Evolutionary conservation across 2,113 vertebrate species (phyloP), one percentile per base, ranked within the genome.

Genomic region (Gambusia holbrooki): DNA sequence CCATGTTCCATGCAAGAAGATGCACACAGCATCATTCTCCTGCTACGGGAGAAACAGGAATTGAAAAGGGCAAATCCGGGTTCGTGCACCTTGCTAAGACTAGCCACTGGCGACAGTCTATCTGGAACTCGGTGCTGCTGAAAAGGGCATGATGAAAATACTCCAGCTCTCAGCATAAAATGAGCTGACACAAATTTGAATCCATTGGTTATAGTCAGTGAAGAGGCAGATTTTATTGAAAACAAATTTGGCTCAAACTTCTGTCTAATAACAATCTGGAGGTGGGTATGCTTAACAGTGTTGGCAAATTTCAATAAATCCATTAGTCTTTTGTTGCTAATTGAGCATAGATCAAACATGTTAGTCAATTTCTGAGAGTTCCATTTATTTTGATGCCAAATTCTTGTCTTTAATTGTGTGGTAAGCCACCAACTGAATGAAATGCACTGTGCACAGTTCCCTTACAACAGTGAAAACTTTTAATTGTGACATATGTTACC

Each of bases 11-110:
- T 89, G 67, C 87, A 88, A 84, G 83, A 84, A 91, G 88, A 88
- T 86, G 83, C 91, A 92, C 73, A 80, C 81, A 79, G 80, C 85
- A 87, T 89, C 84, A 83, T 85, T 91, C 86, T 88, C 68, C 35
- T 22, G 29, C 76, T 82, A 84, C 77, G 77, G 76, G 88, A 80
- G 87, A 86, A 92, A 90, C 77, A 79, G 82, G 89, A 92, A 91
- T 82, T 92, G 92, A 93, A 93, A 93, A 92, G 92, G 92, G 90
- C 91, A 93, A 87, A 88, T 88, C 84, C 85, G 89, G 89, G 90
- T 88, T 88, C 33, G 66, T 73, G 84, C 88, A 92, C 91, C 91
- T 92, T 87, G 81, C 85, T 85, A 89, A 83, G 86, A 90, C 84
- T 92, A 84, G 91, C 92, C 89, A 89, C 12, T 88, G 92, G 92